These are phyloP conservation scores for Lottia scabra DNA, from an alignment of 2,888 invertebrate genomes.

Conservation along the genomic window DNA sequence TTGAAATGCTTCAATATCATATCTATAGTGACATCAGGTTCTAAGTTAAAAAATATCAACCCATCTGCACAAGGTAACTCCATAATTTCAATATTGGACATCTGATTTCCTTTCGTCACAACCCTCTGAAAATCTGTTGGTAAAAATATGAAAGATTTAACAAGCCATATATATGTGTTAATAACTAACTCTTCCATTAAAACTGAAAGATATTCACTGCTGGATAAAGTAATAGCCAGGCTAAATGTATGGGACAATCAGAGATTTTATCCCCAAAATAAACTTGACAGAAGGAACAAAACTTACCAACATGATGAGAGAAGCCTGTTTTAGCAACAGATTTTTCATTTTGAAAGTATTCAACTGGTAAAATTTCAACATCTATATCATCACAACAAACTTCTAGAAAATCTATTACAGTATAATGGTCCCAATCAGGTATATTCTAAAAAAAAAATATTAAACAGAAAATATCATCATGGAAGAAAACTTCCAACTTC, in stretches of 20 bases:
- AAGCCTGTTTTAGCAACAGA: no score
- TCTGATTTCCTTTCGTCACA: not conserved
- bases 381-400: not conserved
- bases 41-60: not conserved
- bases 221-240: no score
- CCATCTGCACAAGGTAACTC: not conserved
- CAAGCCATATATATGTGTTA: no score
- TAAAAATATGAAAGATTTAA: not conserved
- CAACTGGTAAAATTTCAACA: not conserved
- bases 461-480: no score
- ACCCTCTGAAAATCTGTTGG: not conserved
- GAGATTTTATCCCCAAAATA: no score
- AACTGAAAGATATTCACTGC: no score
- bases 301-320: no score
- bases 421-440: not conserved
- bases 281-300: no score
- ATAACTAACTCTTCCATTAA: no score
- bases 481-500: no score
- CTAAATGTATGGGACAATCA: no score
- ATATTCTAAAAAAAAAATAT: slow-evolving; percentile 5
- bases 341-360: not conserved
- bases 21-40: not conserved
- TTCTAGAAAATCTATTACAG: not conserved
- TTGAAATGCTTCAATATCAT: not conserved
- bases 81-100: not conserved